A percentile compares a stretch with the other conserved stretches of the same genome.
Conservation (phyloP, 2,113 vertebrate genomes). For the Chloroceryle aenea region DNA sequence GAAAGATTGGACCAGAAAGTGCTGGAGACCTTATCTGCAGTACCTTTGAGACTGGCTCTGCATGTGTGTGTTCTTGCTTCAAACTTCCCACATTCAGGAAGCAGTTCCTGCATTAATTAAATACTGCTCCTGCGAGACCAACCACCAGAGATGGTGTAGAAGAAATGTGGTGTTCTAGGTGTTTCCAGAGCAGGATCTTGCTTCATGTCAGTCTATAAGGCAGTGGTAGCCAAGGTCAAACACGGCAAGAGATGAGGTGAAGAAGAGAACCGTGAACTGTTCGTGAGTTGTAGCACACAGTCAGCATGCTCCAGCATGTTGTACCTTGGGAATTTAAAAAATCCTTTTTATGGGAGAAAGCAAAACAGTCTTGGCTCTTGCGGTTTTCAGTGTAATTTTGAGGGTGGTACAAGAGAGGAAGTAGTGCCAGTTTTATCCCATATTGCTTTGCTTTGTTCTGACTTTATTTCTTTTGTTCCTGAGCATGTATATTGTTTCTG, state of each 20-base stretch:
- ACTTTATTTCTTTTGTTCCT: background rate
- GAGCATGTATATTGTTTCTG: background rate
- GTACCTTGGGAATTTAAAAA: background rate
- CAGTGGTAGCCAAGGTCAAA: background rate
- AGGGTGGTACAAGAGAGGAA: background rate
- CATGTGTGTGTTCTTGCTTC: background rate
- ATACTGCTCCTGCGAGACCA: background rate
- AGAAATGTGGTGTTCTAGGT: background rate
- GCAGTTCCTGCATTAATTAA: background rate
- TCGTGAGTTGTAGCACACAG: background rate
- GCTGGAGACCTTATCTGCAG: background rate
- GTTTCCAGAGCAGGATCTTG: background rate
- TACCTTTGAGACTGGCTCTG: background rate
- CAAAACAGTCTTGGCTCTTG: accelerated
- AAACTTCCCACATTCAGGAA: background rate
- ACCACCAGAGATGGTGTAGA: background rate
- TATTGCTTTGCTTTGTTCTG: background rate
- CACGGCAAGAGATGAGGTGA: background rate
- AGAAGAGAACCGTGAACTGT: background rate
- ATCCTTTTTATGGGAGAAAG: background rate
- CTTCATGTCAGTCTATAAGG: background rate
- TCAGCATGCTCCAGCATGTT: background rate
- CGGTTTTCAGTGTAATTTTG: background rate
- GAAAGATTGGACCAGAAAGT: background rate
- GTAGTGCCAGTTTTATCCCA: background rate